Conservation (phyloP, 2,797 vertebrate species). For the Myotis pilosus region DNA sequence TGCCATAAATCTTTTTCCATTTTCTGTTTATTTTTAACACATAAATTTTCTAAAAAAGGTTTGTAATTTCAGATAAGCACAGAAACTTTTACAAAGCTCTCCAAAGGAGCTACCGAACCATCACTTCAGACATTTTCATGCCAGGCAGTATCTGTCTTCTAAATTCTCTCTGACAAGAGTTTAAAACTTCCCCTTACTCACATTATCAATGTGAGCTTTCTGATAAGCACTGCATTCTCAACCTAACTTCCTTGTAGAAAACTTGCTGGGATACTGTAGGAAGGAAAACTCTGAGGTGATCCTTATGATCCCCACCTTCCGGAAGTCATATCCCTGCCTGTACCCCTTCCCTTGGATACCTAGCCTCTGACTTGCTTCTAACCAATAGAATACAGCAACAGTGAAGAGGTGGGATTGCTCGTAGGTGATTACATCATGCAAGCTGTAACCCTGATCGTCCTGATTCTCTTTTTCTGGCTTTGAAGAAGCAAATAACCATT, state of each 20-base stretch:
- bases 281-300: background rate
- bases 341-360: rapidly evolving
- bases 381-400: background rate
- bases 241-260: background rate
- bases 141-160: background rate
- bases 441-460: background rate
- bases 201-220: background rate
- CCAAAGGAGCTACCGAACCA: background rate
- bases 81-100: background rate
- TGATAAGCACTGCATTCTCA: background rate
- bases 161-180: background rate
- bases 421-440: background rate
- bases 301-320: rapidly evolving
- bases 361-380: background rate
- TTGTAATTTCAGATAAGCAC: background rate
- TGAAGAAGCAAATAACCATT: background rate
- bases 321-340: background rate
- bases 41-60: background rate
- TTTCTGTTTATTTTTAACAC: background rate
- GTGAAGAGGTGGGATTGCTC: background rate
- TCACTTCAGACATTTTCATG: background rate
- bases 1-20: background rate
- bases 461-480: background rate
- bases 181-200: background rate
- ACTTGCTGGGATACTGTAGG: background rate